Conservation (phyloP, 2,888 invertebrate species). For the Salpingus planirostris region DNA sequence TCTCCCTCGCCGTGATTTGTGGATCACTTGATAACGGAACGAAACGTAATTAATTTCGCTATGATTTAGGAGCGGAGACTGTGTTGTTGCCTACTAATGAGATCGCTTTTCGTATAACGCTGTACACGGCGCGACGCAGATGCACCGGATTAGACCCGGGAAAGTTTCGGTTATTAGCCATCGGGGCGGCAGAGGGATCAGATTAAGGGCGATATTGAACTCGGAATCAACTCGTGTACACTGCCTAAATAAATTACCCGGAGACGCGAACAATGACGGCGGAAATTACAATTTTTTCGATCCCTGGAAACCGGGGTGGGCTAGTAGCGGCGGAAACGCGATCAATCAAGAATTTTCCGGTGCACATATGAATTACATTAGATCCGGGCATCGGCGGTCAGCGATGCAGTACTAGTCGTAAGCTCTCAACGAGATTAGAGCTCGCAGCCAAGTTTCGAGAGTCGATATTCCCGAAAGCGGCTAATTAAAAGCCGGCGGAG, state of each 20-base stretch:
- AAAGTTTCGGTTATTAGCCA: slow-evolving; percentile 27
- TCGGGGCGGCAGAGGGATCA: slow-evolving; percentile 10
- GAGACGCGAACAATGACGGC: neutral
- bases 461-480: no score
- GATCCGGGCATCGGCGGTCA: no score
- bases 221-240: slow-evolving; percentile 12
- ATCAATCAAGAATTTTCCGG: neutral
- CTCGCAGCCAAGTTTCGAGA: no score
- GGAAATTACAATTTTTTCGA: no score
- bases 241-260: neutral
- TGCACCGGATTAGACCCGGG: slow-evolving; percentile 19
- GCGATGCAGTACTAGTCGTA: no score
- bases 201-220: slow-evolving; percentile 18
- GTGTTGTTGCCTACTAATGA: slow-evolving; percentile 34
- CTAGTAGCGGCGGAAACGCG: slow-evolving; percentile 1
- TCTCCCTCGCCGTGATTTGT: slow-evolving; percentile 35
- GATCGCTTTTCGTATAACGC: no score
- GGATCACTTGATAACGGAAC: slow-evolving; percentile 39
- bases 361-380: slow-evolving; percentile 6
- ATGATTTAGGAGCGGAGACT: slow-evolving; percentile 31
- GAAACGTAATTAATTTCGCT: slow-evolving; percentile 40
- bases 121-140: slow-evolving; percentile 17
- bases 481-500: no score
- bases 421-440: no score
- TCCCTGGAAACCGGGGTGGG: slow-evolving; percentile 10